Evolutionary conservation across 2,797 vertebrate genomes (phyloP), one percentile per base, ranked within the genome.

Genomic region (Scomberomorus guttatus): DNA sequence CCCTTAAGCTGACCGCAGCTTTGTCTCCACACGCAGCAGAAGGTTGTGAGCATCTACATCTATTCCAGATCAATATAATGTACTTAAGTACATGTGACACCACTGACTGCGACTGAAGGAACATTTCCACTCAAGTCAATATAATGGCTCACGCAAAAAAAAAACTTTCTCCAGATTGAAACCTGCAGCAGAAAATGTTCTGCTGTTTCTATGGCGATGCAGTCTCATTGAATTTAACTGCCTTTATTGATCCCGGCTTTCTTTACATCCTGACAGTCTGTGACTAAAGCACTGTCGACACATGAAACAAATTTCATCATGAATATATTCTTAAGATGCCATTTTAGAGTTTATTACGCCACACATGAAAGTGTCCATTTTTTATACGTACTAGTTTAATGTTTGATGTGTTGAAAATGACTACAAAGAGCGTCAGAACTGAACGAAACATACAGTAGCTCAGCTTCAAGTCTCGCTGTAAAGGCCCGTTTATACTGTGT

Each of bases 1-100:
- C 42, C 29, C 13, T 60, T 56, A 56, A 59, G 25, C 42, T 65
- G 57, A 77, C 75, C 62, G 17, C 24, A 42, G 77, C 72, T 81
- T 69, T 76, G 86, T 50, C 51, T 64, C 48, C 78, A 69, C 27
- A 20, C 17, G 65, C 12, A 20, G 48, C 46, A 37, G 54, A 24
- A 39, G 68, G 37, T 18, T 11, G 54, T 5, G 6, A 57, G 58
- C 29, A 48, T 71, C 56, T 58, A 54, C 60, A 83, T 80, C 71
- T 81, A 64, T 51, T 64, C 54, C 29, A 0, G 65, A 11, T 61
- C 59, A 24, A 55, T 59, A 42, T 51, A 24, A 17, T 39, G 60
- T 25, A 14, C 25, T 59, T 46, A 34, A 64, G 44, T 13, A 27
- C 54, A 9, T 25, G 51, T 50, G 37, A 76, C 12, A 10, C 8